These are phyloP conservation scores for Dipus sagitta DNA, from an alignment of 2,797 vertebrate genomes.

Conservation along the genomic window DNA sequence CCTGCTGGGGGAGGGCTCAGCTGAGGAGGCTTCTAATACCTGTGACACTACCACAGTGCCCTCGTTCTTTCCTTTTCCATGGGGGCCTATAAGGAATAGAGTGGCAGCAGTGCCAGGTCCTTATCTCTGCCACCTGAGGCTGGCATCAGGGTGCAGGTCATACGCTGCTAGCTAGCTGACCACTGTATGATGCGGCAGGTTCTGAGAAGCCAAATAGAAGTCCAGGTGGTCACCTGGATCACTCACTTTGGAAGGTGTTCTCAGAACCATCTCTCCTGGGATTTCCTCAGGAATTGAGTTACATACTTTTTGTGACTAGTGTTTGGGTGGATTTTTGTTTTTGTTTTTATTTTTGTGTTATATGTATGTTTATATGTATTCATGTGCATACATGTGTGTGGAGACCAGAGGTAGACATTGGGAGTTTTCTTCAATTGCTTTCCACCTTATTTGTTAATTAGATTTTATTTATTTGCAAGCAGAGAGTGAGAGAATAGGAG, in stretches of 20 bases:
- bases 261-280: neutral
- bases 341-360: no score
- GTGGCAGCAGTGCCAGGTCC: neutral
- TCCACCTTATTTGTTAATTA: no score
- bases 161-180: neutral
- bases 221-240: slow-evolving; percentile 26
- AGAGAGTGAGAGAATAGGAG: no score
- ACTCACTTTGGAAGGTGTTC: neutral
- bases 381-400: no score
- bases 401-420: no score
- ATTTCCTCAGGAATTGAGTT: slow-evolving; percentile 52
- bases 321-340: neutral
- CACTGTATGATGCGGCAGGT: neutral
- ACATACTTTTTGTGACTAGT: neutral
- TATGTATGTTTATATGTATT: no score
- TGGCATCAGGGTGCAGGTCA: neutral
- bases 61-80: neutral
- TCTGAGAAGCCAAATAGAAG: neutral
- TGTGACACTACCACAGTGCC: neutral
- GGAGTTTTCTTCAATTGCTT: no score
- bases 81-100: neutral
- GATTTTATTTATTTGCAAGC: no score
- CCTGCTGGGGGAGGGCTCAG: neutral
- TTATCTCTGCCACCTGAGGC: neutral
- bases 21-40: fast-evolving